Conservation (phyloP, 2,888 invertebrate genomes). For the Leptopterna dolabrata region DNA sequence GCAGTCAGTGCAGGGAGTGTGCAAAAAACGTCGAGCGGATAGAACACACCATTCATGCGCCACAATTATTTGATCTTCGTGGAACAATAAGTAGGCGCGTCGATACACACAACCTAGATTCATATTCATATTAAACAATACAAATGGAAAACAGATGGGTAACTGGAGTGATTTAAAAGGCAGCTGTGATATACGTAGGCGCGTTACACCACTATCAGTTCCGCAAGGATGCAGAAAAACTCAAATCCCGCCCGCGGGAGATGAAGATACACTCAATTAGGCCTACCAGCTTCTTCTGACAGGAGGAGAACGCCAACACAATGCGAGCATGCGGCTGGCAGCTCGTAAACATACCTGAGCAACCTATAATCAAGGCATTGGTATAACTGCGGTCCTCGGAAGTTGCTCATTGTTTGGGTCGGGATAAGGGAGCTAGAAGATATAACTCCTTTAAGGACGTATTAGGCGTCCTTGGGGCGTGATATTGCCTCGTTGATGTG, state of each 20-base stretch:
- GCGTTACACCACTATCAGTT: not conserved
- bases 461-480: not conserved
- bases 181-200: not conserved
- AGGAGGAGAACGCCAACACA: not conserved
- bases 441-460: not conserved
- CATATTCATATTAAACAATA: too few relatives aligned
- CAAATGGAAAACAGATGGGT: too few relatives aligned
- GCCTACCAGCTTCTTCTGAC: not conserved
- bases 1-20: too few relatives aligned
- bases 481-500: not conserved
- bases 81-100: too few relatives aligned
- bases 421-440: not conserved
- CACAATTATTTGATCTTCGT: too few relatives aligned
- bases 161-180: too few relatives aligned
- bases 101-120: too few relatives aligned
- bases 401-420: not conserved
- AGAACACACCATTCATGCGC: too few relatives aligned
- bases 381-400: not conserved
- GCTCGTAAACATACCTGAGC: not conserved
- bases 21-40: too few relatives aligned
- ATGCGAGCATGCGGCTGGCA: not conserved
- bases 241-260: not conserved
- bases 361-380: not conserved
- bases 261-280: slow-evolving; percentile 3
- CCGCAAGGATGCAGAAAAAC: not conserved